These are phyloP conservation scores for Coregonus suidteri DNA, from an alignment of 2,797 vertebrate species.

Conservation along the genomic window DNA sequence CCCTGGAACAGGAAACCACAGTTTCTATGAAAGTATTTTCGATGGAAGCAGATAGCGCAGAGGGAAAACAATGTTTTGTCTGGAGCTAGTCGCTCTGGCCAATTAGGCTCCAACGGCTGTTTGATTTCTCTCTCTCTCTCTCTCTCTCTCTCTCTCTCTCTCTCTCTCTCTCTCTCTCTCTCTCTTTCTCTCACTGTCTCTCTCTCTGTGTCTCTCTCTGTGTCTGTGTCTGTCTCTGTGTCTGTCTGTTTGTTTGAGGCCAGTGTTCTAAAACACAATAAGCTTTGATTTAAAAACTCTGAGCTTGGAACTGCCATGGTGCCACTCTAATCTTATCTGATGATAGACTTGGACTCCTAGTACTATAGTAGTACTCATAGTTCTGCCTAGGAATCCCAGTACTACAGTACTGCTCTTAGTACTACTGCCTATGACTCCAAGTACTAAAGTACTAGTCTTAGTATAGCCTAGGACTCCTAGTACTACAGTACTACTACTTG, in stretches of 20 bases:
- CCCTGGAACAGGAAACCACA: conserved; percentile 90
- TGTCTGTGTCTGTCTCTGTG: too few relatives aligned
- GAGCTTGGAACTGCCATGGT: conserved; percentile 66
- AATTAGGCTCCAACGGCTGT: conserved; percentile 72
- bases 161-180: background rate
- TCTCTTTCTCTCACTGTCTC: background rate
- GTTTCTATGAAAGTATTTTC: conserved; percentile 85
- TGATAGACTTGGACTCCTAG: conserved; percentile 22
- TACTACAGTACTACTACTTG: too few relatives aligned
- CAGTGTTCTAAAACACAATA: conserved; percentile 70
- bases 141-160: background rate
- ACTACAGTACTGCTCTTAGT: too few relatives aligned
- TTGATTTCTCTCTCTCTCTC: conserved; percentile 77
- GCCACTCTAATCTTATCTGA: conserved; percentile 76
- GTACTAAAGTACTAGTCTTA: background rate
- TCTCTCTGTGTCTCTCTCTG: background rate
- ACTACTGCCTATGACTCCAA: background rate
- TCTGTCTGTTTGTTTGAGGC: conserved; percentile 63
- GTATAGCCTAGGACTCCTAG: conserved; percentile 23
- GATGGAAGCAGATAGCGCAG: conserved; percentile 85
- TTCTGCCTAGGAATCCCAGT: conserved; percentile 46
- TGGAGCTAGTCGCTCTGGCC: conserved; percentile 74
- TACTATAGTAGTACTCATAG: background rate
- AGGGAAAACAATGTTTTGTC: conserved; percentile 79
- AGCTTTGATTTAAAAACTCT: conserved; percentile 73